These are phyloP conservation scores for Mallotus villosus DNA, from an alignment of 2,797 vertebrate species.

Conservation along the genomic window DNA sequence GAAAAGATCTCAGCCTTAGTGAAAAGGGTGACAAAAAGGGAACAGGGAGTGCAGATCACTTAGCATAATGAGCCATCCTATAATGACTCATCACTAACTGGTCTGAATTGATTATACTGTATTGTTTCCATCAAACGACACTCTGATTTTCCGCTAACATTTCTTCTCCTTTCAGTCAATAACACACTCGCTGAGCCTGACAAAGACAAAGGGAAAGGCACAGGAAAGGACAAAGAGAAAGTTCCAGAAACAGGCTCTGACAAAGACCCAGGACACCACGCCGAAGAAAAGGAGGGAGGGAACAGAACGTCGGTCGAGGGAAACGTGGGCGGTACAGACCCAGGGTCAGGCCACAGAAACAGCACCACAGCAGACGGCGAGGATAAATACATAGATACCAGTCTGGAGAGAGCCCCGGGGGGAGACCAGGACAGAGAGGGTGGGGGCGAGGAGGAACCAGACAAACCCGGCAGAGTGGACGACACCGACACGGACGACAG, in stretches of 20 bases:
- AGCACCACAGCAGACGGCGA: conserved; percentile 51
- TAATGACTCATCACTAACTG: too few relatives aligned
- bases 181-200: conserved; percentile 66
- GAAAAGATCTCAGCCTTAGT: too few relatives aligned
- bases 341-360: conserved; percentile 45
- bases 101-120: too few relatives aligned
- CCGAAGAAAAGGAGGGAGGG: conserved; percentile 42
- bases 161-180: conserved; percentile 63
- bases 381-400: conserved; percentile 46
- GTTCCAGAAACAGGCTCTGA: conserved; percentile 34
- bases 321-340: conserved; percentile 36
- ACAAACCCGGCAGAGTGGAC: conserved; percentile 45
- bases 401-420: conserved; percentile 46
- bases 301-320: conserved; percentile 38
- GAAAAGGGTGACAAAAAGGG: not conserved
- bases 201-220: conserved; percentile 49
- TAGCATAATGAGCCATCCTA: not conserved
- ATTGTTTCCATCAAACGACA: not conserved
- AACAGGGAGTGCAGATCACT: too few relatives aligned
- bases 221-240: conserved; percentile 34
- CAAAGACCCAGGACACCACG: conserved; percentile 41
- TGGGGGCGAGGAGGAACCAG: conserved; percentile 42
- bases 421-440: conserved; percentile 44
- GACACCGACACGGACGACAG: conserved; percentile 51
- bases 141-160: not conserved